Conservation (phyloP, 2,888 invertebrate species). For the Serripes groenlandicus region DNA sequence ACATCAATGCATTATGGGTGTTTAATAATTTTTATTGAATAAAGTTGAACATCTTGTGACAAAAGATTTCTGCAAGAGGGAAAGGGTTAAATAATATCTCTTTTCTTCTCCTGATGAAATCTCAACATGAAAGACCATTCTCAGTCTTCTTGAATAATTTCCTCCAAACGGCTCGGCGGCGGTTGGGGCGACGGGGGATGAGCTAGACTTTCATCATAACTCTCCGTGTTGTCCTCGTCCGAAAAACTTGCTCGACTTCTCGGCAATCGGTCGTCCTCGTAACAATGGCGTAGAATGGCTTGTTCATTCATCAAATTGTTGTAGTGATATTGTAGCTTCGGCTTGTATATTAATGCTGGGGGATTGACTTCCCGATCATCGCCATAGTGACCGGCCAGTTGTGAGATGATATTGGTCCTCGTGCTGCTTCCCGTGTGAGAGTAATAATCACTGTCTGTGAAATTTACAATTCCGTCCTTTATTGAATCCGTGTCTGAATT, state of each 20-base stretch:
- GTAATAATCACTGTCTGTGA: conserved; percentile 80
- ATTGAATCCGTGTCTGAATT: conserved; percentile 65
- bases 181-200: conserved; percentile 69
- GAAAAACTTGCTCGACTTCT: conserved; percentile 56
- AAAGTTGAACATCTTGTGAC: too few species aligned
- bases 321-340: conserved; percentile 62
- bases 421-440: conserved; percentile 74
- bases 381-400: conserved; percentile 7
- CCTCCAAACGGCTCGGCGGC: conserved; percentile 64
- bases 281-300: conserved; percentile 39
- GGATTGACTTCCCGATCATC: conserved; percentile 28
- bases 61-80: too few species aligned
- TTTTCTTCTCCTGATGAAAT: too few species aligned
- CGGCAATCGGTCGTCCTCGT: conserved; percentile 29
- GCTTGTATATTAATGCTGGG: conserved; percentile 31
- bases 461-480: conserved; percentile 66
- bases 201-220: conserved; percentile 59
- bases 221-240: conserved; percentile 63
- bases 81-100: too few species aligned
- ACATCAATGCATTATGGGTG: too few species aligned
- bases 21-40: too few species aligned
- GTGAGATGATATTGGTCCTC: conserved; percentile 42
- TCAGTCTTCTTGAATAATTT: conserved; percentile 18
- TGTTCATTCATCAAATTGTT: conserved; percentile 57
- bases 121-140: too few species aligned